Percentiles rank a stretch among this genome's conserved stretches.
phyloP scores from a whole-genome alignment of 1,140 invertebrate genomes.

The Hirudo medicinalis region DNA sequence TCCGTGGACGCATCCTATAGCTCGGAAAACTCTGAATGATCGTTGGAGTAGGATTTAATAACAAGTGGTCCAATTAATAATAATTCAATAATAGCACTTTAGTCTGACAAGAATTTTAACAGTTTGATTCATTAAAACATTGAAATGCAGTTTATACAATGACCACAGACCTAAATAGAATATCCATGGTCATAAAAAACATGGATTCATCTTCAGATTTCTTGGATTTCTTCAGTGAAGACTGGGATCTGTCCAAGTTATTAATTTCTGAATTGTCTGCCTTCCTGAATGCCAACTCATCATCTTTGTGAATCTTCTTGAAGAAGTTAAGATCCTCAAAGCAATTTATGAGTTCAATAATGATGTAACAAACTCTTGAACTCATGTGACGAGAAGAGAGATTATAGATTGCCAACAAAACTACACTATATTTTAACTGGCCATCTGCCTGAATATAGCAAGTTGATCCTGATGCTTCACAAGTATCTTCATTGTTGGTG shows the following conservation, averaged over 20 bases:
- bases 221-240: slow-evolving; percentile 14
- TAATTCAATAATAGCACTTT: no score
- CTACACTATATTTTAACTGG: slow-evolving; percentile 74
- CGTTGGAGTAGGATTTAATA: no score
- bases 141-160: no score
- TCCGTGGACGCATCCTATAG: slow-evolving; percentile 81
- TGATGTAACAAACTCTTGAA: slow-evolving; percentile 70
- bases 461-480: slow-evolving; percentile 56
- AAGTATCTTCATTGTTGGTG: slow-evolving; percentile 37
- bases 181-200: slow-evolving; percentile 4
- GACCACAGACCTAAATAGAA: slow-evolving; percentile 7
- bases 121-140: no score
- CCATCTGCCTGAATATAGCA: slow-evolving; percentile 89
- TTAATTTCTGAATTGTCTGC: slow-evolving; percentile 20
- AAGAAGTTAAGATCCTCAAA: slow-evolving; percentile 71
- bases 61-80: no score
- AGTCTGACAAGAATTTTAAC: no score
- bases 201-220: slow-evolving; percentile 18
- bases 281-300: slow-evolving; percentile 12
- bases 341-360: slow-evolving; percentile 74
- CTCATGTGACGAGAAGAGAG: slow-evolving; percentile 66
- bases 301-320: slow-evolving; percentile 26
- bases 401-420: slow-evolving; percentile 70
- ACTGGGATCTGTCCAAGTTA: slow-evolving; percentile 13
- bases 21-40: slow-evolving; percentile 58